Evolutionary conservation across 2,113 vertebrate genomes (phyloP).

Genomic region (Pterocles orientalis): DNA sequence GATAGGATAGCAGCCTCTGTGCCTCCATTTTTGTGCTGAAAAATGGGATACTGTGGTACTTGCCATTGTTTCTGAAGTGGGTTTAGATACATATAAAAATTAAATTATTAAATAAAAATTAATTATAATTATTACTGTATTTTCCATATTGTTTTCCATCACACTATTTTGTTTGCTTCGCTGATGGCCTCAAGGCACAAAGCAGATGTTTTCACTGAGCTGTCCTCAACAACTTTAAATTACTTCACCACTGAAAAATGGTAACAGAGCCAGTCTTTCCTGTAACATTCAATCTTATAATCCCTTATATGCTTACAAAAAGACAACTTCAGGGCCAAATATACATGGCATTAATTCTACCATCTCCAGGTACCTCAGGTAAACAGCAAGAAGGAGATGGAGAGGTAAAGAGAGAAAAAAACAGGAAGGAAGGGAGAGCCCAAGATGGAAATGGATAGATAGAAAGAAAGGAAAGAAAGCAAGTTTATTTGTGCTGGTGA

Average conservation of each 20-base stretch:
- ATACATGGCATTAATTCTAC: not conserved
- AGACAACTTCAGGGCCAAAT: not conserved
- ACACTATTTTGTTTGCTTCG: slow-evolving; percentile 4
- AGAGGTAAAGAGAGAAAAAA: not conserved
- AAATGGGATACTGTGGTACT: not conserved
- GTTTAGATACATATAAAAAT: not conserved
- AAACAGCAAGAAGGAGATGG: not conserved
- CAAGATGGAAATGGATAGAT: not conserved
- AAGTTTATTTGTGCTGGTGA: not conserved
- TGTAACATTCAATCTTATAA: not conserved
- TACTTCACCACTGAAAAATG: slow-evolving; percentile 13
- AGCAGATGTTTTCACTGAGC: slow-evolving; percentile 50
- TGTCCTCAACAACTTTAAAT: slow-evolving; percentile 34
- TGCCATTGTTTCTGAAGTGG: not conserved
- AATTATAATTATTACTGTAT: not conserved
- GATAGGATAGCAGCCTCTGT: not conserved
- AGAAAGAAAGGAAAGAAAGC: not conserved
- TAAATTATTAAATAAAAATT: not conserved
- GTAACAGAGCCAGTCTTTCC: slow-evolving; percentile 11
- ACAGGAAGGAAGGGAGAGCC: not conserved
- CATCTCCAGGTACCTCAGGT: not conserved
- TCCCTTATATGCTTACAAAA: not conserved
- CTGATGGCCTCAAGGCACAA: not conserved
- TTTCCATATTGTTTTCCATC: slow-evolving; percentile 27
- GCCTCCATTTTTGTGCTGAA: not conserved